Conservation (phyloP, 2,113 vertebrate species). For the Candoia aspera region DNA sequence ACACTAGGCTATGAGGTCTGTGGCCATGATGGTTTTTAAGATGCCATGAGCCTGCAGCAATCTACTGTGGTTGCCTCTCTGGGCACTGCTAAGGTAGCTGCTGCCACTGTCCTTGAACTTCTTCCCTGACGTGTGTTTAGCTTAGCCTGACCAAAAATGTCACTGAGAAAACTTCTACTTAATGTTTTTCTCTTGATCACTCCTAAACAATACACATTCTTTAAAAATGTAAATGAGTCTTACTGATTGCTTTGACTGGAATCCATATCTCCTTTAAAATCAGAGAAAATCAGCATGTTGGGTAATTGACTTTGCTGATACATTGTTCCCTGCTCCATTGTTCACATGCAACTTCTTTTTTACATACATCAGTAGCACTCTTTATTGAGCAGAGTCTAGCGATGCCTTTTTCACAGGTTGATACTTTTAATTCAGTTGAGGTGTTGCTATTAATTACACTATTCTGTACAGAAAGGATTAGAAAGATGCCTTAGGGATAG, state of each 20-base stretch:
- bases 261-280: background rate
- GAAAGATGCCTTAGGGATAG: slow-evolving; percentile 21
- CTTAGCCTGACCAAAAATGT: background rate
- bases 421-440: slow-evolving; percentile 28
- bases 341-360: slow-evolving; percentile 6
- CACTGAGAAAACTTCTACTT: background rate
- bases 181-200: background rate
- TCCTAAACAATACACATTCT: background rate
- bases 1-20: background rate
- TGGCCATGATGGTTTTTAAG: background rate
- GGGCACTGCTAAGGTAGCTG: background rate
- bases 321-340: slow-evolving; percentile 9
- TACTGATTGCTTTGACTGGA: background rate
- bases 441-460: slow-evolving; percentile 22
- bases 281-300: background rate
- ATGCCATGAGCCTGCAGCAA: background rate
- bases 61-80: background rate
- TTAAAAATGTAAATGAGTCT: background rate
- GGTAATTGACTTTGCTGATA: slow-evolving; percentile 2
- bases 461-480: slow-evolving; percentile 13
- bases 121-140: background rate
- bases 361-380: background rate
- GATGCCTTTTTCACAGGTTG: slow-evolving; percentile 23
- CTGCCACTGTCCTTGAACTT: background rate
- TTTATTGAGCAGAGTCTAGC: slow-evolving; percentile 5